Conservation (phyloP, 2,888 invertebrate species). For the Nasonovia ribisnigri region DNA sequence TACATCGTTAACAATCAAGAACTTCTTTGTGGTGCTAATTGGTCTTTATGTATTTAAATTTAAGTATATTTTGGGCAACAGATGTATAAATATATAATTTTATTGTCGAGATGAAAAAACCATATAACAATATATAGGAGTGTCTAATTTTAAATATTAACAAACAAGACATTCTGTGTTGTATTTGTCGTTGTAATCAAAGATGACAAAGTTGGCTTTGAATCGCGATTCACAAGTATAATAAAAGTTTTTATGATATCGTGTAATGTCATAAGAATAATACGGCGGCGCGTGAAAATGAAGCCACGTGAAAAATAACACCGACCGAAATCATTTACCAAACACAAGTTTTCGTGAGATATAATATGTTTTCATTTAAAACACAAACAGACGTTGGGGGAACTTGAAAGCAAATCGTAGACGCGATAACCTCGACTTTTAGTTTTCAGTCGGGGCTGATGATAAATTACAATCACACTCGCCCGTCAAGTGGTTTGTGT, state of each 20-base stretch:
- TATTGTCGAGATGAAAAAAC: background rate
- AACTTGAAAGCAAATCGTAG: background rate
- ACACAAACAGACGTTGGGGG: slow-evolving; percentile 4
- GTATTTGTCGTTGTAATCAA: slow-evolving; percentile 14
- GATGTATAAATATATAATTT: background rate
- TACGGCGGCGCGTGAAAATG: background rate
- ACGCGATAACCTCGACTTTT: slow-evolving; percentile 41
- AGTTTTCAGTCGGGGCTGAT: background rate
- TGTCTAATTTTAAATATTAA: background rate
- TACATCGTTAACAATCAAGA: background rate
- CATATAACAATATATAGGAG: background rate
- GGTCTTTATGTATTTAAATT: background rate
- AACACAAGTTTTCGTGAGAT: background rate
- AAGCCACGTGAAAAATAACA: slow-evolving; percentile 19
- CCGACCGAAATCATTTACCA: slow-evolving; percentile 9
- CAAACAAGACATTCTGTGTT: background rate
- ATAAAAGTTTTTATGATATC: slow-evolving; percentile 28
- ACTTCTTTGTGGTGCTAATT: background rate
- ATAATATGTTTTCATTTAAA: slow-evolving; percentile 11
- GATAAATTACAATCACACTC: slow-evolving; percentile 22
- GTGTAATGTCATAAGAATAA: background rate
- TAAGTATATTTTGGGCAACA: background rate
- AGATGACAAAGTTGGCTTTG: background rate
- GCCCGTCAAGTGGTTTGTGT: background rate
- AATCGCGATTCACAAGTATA: background rate